Evolutionary conservation across 2,888 invertebrate species (phyloP), one percentile per base, ranked within the genome.

Genomic region (Priocnemis perturbator): DNA sequence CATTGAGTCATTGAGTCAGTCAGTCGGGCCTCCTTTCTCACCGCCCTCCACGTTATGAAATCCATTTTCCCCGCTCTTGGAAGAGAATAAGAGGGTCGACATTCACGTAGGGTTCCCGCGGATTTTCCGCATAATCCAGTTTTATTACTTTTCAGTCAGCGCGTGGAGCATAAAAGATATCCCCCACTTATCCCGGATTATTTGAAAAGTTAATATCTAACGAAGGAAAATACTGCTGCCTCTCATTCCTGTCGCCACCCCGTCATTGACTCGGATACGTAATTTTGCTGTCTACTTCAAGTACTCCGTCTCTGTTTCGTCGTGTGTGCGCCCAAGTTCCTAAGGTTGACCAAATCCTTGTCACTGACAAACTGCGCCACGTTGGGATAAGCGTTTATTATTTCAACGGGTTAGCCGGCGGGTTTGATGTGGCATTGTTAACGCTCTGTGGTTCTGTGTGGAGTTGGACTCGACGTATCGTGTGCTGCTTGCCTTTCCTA

Each of bases 61-160:
- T 81, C 68, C 77, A 81, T 81, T 83, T 82, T 78, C 72, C 57
- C 67, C 57, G 52, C 65, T 63, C 57, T 67, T 65, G 73, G 57
- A 69, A 66, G 78, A 77, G 79, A 26, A 44, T 48, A 20, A 64
- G 66, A 67, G 75, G 79, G 71, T 77, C 71, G 60, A 60, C 64
- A 37, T 37, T 64, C 55, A 20, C 57, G 57, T 68, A 68, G 73
- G 67, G 73, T 62, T 60, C 37, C 45, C 68, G 60, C 64, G 68
- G 77, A 75, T 77, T 64, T 76, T 26, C 65, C 60, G 63, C 62
- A 64, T 79, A 79, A 79, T 79, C 79, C 79, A 79, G 71, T 79
- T 79, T 79, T 79, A 79, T 79, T 79, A 79, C 77, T 79, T 79
- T 77, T 77, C 78, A 77, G 79, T 77, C 75, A 75, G 69, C 72